These are phyloP conservation scores for Zelostemma sp. DNA, from an alignment of 1,140 invertebrate genomes.

Conservation along the genomic window DNA sequence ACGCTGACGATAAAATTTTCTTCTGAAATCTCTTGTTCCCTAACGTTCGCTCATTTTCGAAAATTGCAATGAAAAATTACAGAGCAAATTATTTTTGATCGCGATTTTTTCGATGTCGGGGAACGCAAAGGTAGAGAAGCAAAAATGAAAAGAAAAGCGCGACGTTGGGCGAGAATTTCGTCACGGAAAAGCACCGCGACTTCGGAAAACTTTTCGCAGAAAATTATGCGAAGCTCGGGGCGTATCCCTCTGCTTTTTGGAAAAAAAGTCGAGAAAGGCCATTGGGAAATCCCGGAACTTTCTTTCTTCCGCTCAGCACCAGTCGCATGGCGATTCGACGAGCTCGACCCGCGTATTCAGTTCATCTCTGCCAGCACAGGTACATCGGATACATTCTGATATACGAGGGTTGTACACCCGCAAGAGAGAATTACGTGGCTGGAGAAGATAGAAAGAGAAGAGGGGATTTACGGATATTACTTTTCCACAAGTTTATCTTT, in stretches of 20 bases:
- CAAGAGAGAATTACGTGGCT: slow-evolving; percentile 37
- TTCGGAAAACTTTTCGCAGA: slow-evolving; percentile 24
- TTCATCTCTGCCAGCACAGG: slow-evolving; percentile 27
- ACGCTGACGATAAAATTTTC: slow-evolving; percentile 3
- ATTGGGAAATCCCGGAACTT: slow-evolving; percentile 23
- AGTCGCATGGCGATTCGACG: slow-evolving; percentile 24
- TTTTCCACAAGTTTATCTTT: slow-evolving; percentile 33
- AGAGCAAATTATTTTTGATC: too few species aligned
- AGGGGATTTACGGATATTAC: slow-evolving; percentile 39
- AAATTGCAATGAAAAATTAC: background rate
- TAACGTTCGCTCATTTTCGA: background rate
- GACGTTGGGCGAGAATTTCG: slow-evolving; percentile 53
- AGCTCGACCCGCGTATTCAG: slow-evolving; percentile 17
- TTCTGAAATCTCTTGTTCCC: background rate
- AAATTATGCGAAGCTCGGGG: slow-evolving; percentile 49
- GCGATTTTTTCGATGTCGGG: too few species aligned
- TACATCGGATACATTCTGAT: slow-evolving; percentile 26
- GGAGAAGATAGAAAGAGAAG: slow-evolving; percentile 27
- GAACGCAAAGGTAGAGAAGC: slow-evolving; percentile 5
- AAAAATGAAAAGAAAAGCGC: slow-evolving; percentile 28
- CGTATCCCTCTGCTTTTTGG: slow-evolving; percentile 14
- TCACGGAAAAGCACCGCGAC: slow-evolving; percentile 21
- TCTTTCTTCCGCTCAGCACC: slow-evolving; percentile 16
- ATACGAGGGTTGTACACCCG: slow-evolving; percentile 19
- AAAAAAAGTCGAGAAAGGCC: slow-evolving; percentile 5